A percentile compares a stretch with the other conserved stretches of the same genome.
These are phyloP conservation scores for Drosophila borealis DNA, from an alignment of 2,888 invertebrate species.

Conservation along the genomic window DNA sequence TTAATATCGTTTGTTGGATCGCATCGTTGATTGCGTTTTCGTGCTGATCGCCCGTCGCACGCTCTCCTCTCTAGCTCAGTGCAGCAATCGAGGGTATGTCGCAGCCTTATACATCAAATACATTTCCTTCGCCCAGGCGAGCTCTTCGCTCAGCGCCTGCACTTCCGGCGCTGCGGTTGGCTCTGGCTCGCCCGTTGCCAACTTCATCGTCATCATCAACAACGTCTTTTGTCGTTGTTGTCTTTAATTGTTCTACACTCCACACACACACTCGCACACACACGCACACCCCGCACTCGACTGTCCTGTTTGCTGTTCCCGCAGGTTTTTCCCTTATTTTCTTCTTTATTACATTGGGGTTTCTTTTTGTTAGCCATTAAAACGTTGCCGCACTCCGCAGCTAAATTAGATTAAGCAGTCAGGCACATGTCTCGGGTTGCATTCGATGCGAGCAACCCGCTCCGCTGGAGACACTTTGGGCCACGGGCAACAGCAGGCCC, in stretches of 20 bases:
- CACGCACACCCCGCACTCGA: constrained; percentile 10
- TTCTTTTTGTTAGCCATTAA: constrained; percentile 55
- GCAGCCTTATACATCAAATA: not conserved
- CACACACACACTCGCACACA: constrained; percentile 16
- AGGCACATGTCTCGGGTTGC: constrained; percentile 69
- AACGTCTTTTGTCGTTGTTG: constrained; percentile 37
- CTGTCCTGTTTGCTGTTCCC: constrained; percentile 50
- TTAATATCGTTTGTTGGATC: no score
- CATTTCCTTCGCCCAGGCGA: not conserved
- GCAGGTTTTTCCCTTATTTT: constrained; percentile 74
- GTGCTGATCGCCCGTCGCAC: no score
- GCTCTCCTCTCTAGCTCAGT: not conserved
- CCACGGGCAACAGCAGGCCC: no score
- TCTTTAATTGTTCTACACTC: constrained; percentile 63
- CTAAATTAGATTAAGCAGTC: constrained; percentile 79
- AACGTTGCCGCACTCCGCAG: constrained; percentile 42
- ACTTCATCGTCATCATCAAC: constrained; percentile 22
- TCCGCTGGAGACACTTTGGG: constrained; percentile 39
- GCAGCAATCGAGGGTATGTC: no score
- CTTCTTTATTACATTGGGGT: constrained; percentile 39
- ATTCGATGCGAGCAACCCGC: constrained; percentile 14
- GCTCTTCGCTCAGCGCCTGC: constrained; percentile 24
- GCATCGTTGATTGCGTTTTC: no score
- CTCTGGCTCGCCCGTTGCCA: constrained; percentile 30
- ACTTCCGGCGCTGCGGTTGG: constrained; percentile 75